phyloP scores from a whole-genome alignment of 2,113 vertebrate genomes.

The Neotoma lepida region DNA sequence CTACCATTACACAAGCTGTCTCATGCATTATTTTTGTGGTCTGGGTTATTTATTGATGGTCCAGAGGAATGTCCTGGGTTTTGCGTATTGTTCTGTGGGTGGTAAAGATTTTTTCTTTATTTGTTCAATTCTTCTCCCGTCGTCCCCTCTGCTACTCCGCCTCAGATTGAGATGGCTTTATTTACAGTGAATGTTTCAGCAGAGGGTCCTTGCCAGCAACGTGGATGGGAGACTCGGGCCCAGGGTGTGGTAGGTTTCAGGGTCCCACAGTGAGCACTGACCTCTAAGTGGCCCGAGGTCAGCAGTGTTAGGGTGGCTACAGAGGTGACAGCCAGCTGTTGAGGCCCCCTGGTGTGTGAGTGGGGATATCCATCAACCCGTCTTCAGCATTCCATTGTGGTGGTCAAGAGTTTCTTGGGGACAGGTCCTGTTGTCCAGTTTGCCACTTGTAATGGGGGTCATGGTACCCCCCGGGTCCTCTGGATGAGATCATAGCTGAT shows the following conservation, averaged over 20 bases:
- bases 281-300: neutral
- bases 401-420: neutral
- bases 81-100: conserved; percentile 68
- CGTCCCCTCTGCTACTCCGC: neutral
- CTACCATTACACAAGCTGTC: conserved; percentile 71
- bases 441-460: neutral
- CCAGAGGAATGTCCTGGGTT: conserved; percentile 49
- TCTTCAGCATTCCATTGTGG: neutral
- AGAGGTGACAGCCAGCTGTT: neutral
- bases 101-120: conserved; percentile 64
- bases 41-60: conserved; percentile 77
- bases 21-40: conserved; percentile 76
- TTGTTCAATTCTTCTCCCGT: conserved; percentile 56
- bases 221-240: too few species aligned
- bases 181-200: neutral
- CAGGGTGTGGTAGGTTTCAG: neutral
- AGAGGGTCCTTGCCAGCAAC: neutral
- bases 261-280: neutral
- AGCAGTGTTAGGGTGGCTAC: neutral
- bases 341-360: neutral
- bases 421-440: neutral
- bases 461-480: neutral
- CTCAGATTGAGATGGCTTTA: neutral
- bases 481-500: neutral
- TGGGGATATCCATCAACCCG: neutral